Percentiles rank a stretch among this genome's conserved stretches.
phyloP scores from a whole-genome alignment of 1,140 invertebrate species.

The Nasonia longicornis region DNA sequence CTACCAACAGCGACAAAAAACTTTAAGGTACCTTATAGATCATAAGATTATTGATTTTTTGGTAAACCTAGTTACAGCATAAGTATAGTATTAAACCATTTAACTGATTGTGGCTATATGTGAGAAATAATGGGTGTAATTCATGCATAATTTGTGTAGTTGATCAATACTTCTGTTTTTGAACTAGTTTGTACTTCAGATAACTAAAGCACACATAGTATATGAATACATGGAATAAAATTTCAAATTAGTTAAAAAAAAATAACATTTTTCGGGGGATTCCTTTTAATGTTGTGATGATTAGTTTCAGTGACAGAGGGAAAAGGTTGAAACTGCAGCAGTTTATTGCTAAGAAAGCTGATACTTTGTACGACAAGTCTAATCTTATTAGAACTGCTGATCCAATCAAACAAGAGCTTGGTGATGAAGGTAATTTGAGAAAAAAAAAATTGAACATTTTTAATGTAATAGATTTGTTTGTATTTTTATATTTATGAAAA shows the following conservation, averaged over 20 bases:
- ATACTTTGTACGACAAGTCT: conserved; percentile 75
- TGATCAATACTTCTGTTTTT: background rate
- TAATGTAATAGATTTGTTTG: conserved; percentile 7
- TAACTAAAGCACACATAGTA: background rate
- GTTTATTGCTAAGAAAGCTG: conserved; percentile 84
- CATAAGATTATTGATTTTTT: background rate
- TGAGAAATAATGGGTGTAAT: background rate
- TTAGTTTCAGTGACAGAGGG: conserved; percentile 82
- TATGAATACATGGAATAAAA: too few species aligned
- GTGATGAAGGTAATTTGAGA: conserved; percentile 64
- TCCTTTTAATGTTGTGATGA: background rate
- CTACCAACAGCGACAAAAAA: conserved; percentile 82
- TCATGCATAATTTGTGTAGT: background rate
- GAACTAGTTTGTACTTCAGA: background rate
- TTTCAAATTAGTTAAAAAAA: too few species aligned
- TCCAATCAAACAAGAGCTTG: conserved; percentile 59
- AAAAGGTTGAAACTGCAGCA: conserved; percentile 87
- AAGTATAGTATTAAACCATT: background rate
- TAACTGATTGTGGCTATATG: background rate
- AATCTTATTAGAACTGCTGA: conserved; percentile 69
- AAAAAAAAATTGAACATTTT: background rate
- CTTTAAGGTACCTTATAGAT: conserved; percentile 64
- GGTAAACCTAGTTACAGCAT: background rate
- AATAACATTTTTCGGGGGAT: too few species aligned
- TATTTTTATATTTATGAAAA: conserved; percentile 18